Evolutionary conservation across 2,888 invertebrate genomes (phyloP).

Genomic region (Xanthia togata): DNA sequence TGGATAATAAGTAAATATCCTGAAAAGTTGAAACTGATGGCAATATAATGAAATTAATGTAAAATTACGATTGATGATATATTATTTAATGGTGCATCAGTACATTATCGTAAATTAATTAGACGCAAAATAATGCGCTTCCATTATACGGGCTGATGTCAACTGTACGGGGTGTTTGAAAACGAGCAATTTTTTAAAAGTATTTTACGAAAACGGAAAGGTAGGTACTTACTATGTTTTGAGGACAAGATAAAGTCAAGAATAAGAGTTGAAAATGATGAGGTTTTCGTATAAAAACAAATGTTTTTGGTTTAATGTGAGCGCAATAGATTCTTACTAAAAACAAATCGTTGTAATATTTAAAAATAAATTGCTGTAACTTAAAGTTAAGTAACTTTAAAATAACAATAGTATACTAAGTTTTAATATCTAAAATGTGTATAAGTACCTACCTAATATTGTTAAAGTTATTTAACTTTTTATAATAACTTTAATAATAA

Average conservation of each 20-base stretch:
- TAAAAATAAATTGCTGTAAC: no score
- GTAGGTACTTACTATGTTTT: background rate
- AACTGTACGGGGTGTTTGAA: conserved; percentile 69
- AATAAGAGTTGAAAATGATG: background rate
- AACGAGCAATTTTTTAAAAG: background rate
- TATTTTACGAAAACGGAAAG: background rate
- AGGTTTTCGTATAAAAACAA: background rate
- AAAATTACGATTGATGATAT: conserved; percentile 66
- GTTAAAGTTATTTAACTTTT: no score
- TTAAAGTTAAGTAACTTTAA: no score
- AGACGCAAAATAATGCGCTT: conserved; percentile 79
- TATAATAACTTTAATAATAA: no score
- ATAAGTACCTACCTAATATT: no score
- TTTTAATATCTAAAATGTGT: no score
- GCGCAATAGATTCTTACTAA: no score
- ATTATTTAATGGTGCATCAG: conserved; percentile 73
- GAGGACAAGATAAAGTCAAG: no score
- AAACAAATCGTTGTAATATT: no score
- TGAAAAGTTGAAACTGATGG: conserved; percentile 41
- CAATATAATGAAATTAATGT: conserved; percentile 49
- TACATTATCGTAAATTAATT: conserved; percentile 87
- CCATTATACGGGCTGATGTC: conserved; percentile 76
- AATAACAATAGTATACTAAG: no score
- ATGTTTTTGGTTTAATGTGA: no score
- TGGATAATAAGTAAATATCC: conserved; percentile 9